phyloP scores from a whole-genome alignment of 2,888 invertebrate genomes.

The Chorisops tibialis region DNA sequence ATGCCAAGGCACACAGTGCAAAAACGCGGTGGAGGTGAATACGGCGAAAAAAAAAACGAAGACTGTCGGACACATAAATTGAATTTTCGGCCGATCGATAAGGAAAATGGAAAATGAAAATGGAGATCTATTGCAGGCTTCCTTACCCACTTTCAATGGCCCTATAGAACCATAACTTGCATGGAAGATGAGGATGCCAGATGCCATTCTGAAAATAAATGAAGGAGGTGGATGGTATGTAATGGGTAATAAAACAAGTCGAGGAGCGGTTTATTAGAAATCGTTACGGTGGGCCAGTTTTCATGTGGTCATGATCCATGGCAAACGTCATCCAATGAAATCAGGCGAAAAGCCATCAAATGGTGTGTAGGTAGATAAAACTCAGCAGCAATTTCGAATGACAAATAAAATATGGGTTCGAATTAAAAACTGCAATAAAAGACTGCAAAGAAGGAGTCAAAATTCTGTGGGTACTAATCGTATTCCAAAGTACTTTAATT shows the following conservation, averaged over 20 bases:
- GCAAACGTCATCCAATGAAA: too few relatives aligned
- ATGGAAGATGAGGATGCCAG: constrained; percentile 1
- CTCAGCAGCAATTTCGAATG: too few relatives aligned
- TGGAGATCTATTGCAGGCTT: constrained; percentile 14
- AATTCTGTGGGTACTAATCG: too few relatives aligned
- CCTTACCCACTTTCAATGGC: neutral
- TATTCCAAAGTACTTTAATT: too few relatives aligned
- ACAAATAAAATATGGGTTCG: too few relatives aligned
- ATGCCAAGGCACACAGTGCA: constrained; percentile 8
- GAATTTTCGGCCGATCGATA: constrained; percentile 31
- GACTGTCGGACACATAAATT: constrained; percentile 31
- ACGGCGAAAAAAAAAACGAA: constrained; percentile 21
- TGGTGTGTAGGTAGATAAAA: too few relatives aligned
- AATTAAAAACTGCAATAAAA: too few relatives aligned
- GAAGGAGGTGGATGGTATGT: neutral
- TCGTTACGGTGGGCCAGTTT: neutral
- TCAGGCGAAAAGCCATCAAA: too few relatives aligned
- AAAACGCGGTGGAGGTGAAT: constrained; percentile 1
- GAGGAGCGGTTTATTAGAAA: neutral
- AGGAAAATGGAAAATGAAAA: constrained; percentile 28
- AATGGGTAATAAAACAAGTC: constrained; percentile 2
- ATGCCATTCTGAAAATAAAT: constrained; percentile 14
- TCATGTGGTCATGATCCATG: too few relatives aligned
- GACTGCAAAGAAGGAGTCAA: too few relatives aligned
- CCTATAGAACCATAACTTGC: neutral